Evolutionary conservation across 2,113 vertebrate genomes (phyloP), one percentile per base, ranked within the genome.

Genomic region (Potamarius usumacintae): DNA sequence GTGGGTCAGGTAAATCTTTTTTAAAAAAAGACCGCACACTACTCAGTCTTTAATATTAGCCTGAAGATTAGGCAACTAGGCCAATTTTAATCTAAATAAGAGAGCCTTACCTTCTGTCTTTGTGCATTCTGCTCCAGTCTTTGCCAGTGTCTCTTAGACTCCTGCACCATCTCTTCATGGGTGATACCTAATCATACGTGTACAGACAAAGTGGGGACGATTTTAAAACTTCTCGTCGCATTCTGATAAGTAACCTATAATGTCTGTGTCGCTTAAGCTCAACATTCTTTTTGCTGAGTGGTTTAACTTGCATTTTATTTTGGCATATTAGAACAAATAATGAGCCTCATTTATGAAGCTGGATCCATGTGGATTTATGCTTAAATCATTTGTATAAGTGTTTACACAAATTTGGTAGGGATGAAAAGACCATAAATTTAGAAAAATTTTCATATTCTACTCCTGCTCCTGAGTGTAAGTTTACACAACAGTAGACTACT

Each of bases 121-220:
- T 96, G 94, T 85, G 95, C 93, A 89, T 97, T 98, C 93, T 97
- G 86, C 90, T 99, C 98, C 94, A 98, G 93, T 91, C 97, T 94
- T 89, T 98, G 97, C 97, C 98, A 99, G 93, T 97, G 97, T 87
- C 97, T 96, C 93, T 99, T 99, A 6, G 97, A 99, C 91, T 99
- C 98, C 90, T 98, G 97, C 79, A 99, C 97, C 3, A 99, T 99
- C 92, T 99, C 98, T 94, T 99, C 97, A 0, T 99, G 98, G 65
- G 98, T 98, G 93, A 99, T 99, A 80, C 97, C 98, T 99, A 92
- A 55, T 0, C 9, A 88, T 2, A 4, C 63, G 55, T 69, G 30
- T n/a, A 67, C 7, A 80, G 52, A 57, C 52, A 34, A 5, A 22
- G 15, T 20, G 25, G 22, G 50, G n/a, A 77, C 2, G 5, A 50